Base-by-base conservation (phyloP, 2,888 invertebrate genomes). In the Cheilosia pagana region DNA sequence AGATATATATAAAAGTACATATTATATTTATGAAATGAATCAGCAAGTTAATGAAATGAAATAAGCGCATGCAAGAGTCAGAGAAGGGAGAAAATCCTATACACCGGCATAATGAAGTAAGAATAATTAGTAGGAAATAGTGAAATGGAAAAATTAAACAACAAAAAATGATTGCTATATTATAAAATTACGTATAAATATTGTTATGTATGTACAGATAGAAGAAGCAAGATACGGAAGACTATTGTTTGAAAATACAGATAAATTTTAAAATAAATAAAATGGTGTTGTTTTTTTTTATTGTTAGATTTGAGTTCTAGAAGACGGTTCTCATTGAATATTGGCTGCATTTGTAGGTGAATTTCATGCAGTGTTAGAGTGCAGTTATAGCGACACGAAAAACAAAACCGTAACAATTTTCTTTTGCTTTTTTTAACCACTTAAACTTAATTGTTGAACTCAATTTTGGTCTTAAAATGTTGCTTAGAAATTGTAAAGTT, bases 231-330 rank as follows among this genome's bases (percentile, higher is more conserved):
- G 67, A 62, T 62, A 62, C 50, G 85, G 41, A 45, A n/a, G 68
- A 85, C 70, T 81, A 85, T 85, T 85, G 85, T 85, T 85, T 81
- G 70, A 79, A 71, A 85, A 81, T 85, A 85, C 70, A 85, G 65
- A 85, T 76, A 81, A 75, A 76, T 76, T 85, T 81, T 81, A 85
- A 85, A 81, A 76, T 81, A 83, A 67, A 68, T 25, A 45, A n/a
- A 53, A 52, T 48, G 5, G 1, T 43, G 5, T 31, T 12, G 19
- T n/a, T n/a, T n/a, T n/a, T n/a, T n/a, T n/a, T n/a, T n/a, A n/a
- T n/a, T n/a, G n/a, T n/a, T n/a, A n/a, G n/a, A n/a, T n/a, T n/a
- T n/a, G n/a, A n/a, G n/a, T n/a, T n/a, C n/a, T n/a, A n/a, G n/a
- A n/a, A n/a, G n/a, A n/a, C n/a, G n/a, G n/a, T n/a, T n/a, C n/a